Evolutionary conservation across 2,797 vertebrate species (phyloP), one percentile per base, ranked within the genome.

Genomic region (Erpetoichthys calabaricus): DNA sequence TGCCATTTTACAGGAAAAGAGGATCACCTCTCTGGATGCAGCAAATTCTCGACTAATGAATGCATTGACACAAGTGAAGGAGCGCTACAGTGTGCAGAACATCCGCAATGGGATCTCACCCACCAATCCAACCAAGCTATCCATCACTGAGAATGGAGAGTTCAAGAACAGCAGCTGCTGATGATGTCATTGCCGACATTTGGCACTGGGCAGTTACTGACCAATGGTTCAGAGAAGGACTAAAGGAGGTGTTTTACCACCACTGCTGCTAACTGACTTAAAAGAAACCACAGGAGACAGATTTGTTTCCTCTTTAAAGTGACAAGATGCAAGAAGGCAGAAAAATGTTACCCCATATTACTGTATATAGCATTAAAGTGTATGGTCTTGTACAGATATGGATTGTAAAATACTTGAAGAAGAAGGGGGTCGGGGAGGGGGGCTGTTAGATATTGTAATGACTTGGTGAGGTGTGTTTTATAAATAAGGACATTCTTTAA

Each of bases 141-240:
- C 94, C 69, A 98, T 98, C 84, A 98, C 94, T 64, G 95, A 98
- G 82, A 98, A 92, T 63, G 95, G 95, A 59, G 95, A 98, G 84
- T 98, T 98, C 81, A 94, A 89, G 71, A 97, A 95, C 86, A 98
- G 92, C 83, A 92, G 89, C 86, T 97, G 90, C 85, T 96, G 73
- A 87, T 62, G 5, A 54, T 42, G 3, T n/a, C 42, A 8, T 7
- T 47, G 3, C 25, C 47, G n/a, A 49, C 47, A 49, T n/a, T 47
- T n/a, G n/a, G 47, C 4, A 49, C 5, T 7, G 10, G 45, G 44
- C 52, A 54, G 41, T 6, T 6, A 6, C 57, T 46, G 43, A 4
- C 42, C 2, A 44, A 8, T 6, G 7, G 6, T 44, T 52, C 53
- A 5, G 41, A 41, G 9, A 54, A 7, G 6, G 53, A 54, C 53